Evolutionary conservation across 1,140 invertebrate genomes (phyloP).

Genomic region (Drosophila subobscura): DNA sequence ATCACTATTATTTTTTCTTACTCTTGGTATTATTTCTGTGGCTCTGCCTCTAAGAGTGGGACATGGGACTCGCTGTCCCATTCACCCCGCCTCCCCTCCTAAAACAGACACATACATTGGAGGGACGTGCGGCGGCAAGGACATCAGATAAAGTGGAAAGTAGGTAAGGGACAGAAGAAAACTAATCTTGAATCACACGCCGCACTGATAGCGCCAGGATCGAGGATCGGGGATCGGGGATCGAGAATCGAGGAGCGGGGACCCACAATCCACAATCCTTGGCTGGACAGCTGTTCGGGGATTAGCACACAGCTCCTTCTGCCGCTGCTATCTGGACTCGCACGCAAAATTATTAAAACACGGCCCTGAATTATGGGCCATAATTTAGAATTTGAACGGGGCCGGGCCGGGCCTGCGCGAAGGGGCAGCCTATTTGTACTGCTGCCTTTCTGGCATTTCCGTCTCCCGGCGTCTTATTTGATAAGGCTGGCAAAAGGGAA

Average conservation of each 20-base stretch:
- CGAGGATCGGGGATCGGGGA: background rate
- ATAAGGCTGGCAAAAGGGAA: conserved; percentile 10
- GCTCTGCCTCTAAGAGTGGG: background rate
- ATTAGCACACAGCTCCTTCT: conserved; percentile 35
- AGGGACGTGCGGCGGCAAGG: conserved; percentile 50
- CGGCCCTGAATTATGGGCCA: conserved; percentile 57
- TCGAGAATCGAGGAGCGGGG: background rate
- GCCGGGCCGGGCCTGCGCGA: background rate
- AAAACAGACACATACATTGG: conserved; percentile 1
- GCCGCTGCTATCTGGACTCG: conserved; percentile 20
- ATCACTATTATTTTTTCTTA: conserved; percentile 28
- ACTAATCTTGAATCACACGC: conserved; percentile 65
- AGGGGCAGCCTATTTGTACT: conserved; percentile 20
- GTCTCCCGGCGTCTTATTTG: conserved; percentile 3
- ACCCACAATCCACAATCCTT: conserved; percentile 37
- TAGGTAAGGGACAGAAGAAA: conserved; percentile 27
- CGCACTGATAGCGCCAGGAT: conserved; percentile 59
- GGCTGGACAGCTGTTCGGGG: conserved; percentile 65
- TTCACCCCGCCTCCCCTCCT: conserved; percentile 11
- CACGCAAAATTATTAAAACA: conserved; percentile 51
- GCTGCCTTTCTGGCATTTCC: conserved; percentile 15
- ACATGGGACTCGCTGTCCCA: conserved; percentile 14
- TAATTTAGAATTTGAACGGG: conserved; percentile 56
- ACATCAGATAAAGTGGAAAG: conserved; percentile 63
- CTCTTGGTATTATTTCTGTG: too few species aligned